Percentiles rank a stretch among this genome's conserved stretches.
Evolutionary conservation across 2,113 vertebrate genomes (phyloP).

Genomic region (Nycticryphes semicollaris): DNA sequence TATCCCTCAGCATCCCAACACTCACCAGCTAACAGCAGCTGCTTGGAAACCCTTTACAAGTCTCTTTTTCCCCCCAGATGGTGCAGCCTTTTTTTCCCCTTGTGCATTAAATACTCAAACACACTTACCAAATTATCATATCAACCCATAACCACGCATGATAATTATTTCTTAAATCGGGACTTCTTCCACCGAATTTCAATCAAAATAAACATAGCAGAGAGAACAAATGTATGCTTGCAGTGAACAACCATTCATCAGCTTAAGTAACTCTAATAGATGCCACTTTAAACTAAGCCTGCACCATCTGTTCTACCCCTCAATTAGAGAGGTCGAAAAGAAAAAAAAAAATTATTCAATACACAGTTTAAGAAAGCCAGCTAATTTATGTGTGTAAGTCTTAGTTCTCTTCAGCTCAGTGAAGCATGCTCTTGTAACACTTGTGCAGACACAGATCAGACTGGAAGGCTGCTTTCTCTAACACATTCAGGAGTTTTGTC

Average conservation of each 20-base stretch:
- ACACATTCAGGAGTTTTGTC: not conserved
- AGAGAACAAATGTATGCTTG: constrained; percentile 21
- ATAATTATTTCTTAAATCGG: constrained; percentile 32
- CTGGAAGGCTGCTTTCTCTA: not conserved
- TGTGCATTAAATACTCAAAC: not conserved
- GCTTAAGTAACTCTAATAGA: constrained; percentile 60
- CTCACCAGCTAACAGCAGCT: not conserved
- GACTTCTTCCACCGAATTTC: not conserved
- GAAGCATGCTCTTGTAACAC: not conserved
- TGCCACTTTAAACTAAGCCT: constrained; percentile 62
- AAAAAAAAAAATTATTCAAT: constrained; percentile 9
- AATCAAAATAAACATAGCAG: constrained; percentile 34
- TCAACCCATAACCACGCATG: not conserved
- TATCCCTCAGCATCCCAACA: not conserved
- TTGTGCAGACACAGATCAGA: not conserved
- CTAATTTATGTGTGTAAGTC: constrained; percentile 26
- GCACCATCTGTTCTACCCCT: constrained; percentile 63
- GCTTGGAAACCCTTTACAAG: not conserved
- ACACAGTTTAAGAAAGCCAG: constrained; percentile 3
- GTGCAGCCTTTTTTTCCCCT: not conserved
- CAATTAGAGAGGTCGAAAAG: constrained; percentile 42
- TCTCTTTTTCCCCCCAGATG: not conserved
- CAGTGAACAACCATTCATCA: constrained; percentile 47
- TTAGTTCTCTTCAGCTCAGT: constrained; percentile 10
- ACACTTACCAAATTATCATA: constrained; percentile 9